Evolutionary conservation across 1,140 invertebrate genomes (phyloP).

Genomic region (Drosophila willistoni): DNA sequence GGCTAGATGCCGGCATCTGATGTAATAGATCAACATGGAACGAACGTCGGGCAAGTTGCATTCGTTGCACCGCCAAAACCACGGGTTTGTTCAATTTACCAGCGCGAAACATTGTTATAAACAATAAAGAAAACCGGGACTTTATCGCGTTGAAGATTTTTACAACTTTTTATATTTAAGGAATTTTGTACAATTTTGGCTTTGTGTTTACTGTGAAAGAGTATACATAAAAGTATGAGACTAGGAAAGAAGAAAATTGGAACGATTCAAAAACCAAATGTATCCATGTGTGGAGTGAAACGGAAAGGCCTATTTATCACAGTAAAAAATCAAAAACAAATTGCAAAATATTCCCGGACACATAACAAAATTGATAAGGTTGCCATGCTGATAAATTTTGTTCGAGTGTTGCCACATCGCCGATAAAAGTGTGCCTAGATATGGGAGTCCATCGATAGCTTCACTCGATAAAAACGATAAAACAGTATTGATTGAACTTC

Average conservation of each 20-base stretch:
- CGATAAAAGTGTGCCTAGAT: too few species aligned
- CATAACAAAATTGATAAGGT: too few species aligned
- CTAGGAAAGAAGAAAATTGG: not conserved
- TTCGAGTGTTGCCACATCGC: not conserved
- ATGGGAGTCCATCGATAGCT: too few species aligned
- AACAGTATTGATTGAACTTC: too few species aligned
- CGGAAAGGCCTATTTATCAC: slow-evolving; percentile 1
- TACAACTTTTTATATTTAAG: not conserved
- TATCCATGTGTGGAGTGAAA: not conserved
- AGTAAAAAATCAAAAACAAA: slow-evolving; percentile 4
- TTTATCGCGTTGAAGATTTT: slow-evolving; percentile 44
- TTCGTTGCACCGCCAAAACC: not conserved
- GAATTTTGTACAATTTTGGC: not conserved
- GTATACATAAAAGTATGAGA: not conserved
- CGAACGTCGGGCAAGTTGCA: not conserved
- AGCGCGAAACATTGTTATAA: slow-evolving; percentile 55
- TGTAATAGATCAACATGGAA: not conserved
- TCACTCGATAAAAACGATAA: too few species aligned
- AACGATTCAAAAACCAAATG: not conserved
- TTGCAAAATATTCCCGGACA: not conserved
- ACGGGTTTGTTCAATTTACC: slow-evolving; percentile 17
- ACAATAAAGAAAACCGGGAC: slow-evolving; percentile 20
- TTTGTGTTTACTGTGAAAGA: not conserved
- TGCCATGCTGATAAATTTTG: too few species aligned
- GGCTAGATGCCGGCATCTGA: not conserved